Percentiles rank a stretch among this genome's conserved stretches.
Evolutionary conservation across 2,797 vertebrate genomes (phyloP).

Genomic region (Crypturellus tataupa): DNA sequence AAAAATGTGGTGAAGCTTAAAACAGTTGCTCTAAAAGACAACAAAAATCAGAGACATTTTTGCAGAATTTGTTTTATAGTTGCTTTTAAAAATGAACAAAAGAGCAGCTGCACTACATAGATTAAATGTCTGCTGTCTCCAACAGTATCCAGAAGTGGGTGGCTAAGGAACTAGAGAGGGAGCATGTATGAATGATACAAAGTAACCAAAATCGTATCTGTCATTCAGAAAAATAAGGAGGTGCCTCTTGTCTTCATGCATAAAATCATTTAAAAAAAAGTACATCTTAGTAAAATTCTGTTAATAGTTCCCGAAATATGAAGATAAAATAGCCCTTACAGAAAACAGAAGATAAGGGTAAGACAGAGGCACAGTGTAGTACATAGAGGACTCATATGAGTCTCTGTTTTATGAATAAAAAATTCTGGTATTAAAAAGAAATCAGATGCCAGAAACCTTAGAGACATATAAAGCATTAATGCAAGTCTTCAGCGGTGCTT

Average conservation of each 20-base stretch:
- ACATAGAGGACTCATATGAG: neutral
- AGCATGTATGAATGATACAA: neutral
- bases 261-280: neutral
- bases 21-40: slow-evolving; percentile 36
- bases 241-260: neutral
- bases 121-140: slow-evolving; percentile 3
- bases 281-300: neutral
- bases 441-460: neutral
- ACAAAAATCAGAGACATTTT: slow-evolving; percentile 42
- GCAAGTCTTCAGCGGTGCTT: neutral
- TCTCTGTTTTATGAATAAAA: neutral
- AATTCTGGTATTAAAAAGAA: neutral
- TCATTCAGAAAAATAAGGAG: neutral
- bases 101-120: slow-evolving; percentile 37
- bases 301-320: neutral
- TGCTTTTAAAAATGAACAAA: slow-evolving; percentile 45
- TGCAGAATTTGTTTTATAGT: slow-evolving; percentile 2
- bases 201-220: neutral
- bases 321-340: neutral
- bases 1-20: slow-evolving; percentile 44
- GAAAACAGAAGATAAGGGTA: neutral
- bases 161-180: neutral
- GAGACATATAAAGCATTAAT: neutral
- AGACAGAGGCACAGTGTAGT: neutral
- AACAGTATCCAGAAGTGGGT: neutral